These are phyloP conservation scores for Nesogale talazaci DNA, from an alignment of 2,113 vertebrate species.

Conservation along the genomic window DNA sequence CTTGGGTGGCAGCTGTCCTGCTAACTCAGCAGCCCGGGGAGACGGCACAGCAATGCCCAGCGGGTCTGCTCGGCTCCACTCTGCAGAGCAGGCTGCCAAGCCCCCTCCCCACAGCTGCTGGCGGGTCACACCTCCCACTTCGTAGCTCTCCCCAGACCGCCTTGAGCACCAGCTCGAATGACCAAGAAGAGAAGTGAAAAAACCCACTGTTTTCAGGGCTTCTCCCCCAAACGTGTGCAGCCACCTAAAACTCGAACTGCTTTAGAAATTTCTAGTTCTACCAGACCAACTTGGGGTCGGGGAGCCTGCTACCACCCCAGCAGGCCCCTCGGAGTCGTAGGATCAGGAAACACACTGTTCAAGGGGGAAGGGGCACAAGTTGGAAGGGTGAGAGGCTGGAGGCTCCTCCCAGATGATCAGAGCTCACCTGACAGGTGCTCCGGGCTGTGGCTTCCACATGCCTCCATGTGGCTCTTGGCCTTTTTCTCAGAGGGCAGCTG, in stretches of 20 bases:
- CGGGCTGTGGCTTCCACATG: not conserved
- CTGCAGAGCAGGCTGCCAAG: not conserved
- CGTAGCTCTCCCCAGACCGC: not conserved
- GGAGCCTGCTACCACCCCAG: not conserved
- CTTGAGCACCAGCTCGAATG: not conserved
- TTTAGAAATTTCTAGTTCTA: not conserved
- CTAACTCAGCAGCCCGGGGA: not conserved
- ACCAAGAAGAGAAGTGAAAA: not conserved
- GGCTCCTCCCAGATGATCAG: not conserved
- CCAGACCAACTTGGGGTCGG: not conserved
- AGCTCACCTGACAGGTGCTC: constrained; percentile 46
- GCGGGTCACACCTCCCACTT: not conserved
- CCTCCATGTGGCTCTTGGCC: not conserved
- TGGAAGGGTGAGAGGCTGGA: not conserved
- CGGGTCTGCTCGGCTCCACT: too few species aligned
- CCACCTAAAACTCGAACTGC: not conserved
- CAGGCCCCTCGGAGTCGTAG: not conserved
- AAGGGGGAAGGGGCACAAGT: not conserved
- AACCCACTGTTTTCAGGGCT: not conserved
- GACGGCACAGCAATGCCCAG: too few species aligned
- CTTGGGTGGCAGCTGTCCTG: too few species aligned
- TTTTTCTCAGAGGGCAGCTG: constrained; percentile 36
- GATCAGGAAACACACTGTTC: not conserved
- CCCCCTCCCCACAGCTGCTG: not conserved
- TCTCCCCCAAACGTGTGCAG: not conserved